Percentiles rank a stretch among this genome's conserved stretches.
Evolutionary conservation across 2,888 invertebrate species (phyloP).

Genomic region (Marronus borbonicus): DNA sequence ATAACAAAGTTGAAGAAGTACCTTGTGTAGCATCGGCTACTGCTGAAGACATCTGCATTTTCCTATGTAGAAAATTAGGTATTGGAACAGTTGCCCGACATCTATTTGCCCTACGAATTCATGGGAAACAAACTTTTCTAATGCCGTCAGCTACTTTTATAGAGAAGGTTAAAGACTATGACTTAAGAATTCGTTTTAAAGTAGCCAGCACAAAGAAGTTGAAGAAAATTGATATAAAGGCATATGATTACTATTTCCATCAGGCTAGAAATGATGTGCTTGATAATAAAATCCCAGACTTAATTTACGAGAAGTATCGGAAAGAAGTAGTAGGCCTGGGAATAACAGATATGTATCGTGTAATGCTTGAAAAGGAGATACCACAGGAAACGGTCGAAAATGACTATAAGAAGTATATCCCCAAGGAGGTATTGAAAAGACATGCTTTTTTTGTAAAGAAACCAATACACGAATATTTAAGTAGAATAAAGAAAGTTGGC

Average conservation of each 20-base stretch:
- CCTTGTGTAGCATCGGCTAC: conserved; percentile 65
- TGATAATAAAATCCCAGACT: conserved; percentile 84
- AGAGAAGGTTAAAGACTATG: conserved; percentile 74
- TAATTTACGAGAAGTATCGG: conserved; percentile 84
- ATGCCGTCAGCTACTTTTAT: conserved; percentile 76
- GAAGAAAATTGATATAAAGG: conserved; percentile 79
- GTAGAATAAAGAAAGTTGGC: conserved; percentile 73
- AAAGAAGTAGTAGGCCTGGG: conserved; percentile 87
- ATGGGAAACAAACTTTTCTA: conserved; percentile 79
- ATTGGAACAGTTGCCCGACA: conserved; percentile 85
- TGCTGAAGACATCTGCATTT: conserved; percentile 81
- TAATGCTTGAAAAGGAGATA: conserved; percentile 83
- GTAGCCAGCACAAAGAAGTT: conserved; percentile 77
- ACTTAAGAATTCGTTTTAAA: conserved; percentile 87
- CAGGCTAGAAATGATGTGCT: conserved; percentile 89
- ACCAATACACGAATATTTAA: conserved; percentile 80
- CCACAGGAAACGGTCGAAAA: conserved; percentile 80
- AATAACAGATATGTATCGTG: conserved; percentile 90
- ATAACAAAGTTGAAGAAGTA: conserved; percentile 58
- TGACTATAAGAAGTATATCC: conserved; percentile 88
- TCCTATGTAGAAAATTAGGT: conserved; percentile 79
- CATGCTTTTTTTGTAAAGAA: conserved; percentile 85
- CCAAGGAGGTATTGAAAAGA: conserved; percentile 82
- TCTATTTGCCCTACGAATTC: conserved; percentile 83
- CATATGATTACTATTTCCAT: conserved; percentile 89